phyloP scores from a whole-genome alignment of 1,140 invertebrate genomes.

The Palaemon carinicauda region DNA sequence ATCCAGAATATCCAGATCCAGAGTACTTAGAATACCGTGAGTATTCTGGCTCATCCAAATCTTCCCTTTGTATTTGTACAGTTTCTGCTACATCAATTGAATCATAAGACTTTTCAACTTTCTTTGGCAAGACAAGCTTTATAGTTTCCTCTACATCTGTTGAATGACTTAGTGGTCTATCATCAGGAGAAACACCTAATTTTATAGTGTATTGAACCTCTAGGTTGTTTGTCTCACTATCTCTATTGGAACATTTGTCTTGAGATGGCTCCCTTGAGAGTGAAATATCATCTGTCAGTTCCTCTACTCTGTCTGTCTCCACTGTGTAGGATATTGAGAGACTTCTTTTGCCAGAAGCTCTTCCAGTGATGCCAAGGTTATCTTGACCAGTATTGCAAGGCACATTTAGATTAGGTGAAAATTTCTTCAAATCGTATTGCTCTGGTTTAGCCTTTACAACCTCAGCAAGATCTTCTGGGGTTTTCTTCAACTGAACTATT shows the following conservation, averaged over 20 bases:
- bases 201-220: conserved; percentile 17
- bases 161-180: not conserved
- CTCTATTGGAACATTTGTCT: not conserved
- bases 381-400: not conserved
- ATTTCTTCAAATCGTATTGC: not conserved
- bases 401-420: not conserved
- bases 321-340: conserved; percentile 11
- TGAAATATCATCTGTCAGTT: not conserved
- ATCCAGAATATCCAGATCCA: too few relatives aligned
- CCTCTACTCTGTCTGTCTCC: conserved; percentile 9
- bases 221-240: not conserved
- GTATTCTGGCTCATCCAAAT: not conserved
- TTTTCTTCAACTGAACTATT: conserved; percentile 35
- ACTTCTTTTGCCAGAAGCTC: not conserved
- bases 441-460: not conserved
- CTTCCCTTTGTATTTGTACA: conserved; percentile 4
- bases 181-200: not conserved
- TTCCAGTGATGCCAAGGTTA: not conserved
- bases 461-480: not conserved
- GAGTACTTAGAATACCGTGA: too few relatives aligned
- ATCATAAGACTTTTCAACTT: not conserved
- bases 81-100: conserved; percentile 11
- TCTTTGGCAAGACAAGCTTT: not conserved
- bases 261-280: not conserved
- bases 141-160: conserved; percentile 30